Evolutionary conservation across 2,113 vertebrate species (phyloP), one percentile per base, ranked within the genome.

Genomic region (Takifugu flavidus): DNA sequence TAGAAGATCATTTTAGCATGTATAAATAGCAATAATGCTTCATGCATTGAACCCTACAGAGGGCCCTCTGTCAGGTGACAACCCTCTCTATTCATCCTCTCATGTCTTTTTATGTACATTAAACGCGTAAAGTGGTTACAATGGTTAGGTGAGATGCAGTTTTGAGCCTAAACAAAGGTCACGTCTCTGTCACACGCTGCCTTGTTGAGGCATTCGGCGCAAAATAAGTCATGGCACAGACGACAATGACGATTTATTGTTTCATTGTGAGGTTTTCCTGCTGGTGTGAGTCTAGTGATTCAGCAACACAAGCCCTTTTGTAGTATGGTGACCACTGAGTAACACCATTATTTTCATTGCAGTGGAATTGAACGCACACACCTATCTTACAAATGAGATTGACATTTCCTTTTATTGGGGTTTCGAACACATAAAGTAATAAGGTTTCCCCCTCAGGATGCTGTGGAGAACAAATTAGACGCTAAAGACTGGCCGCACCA

Each of bases 381-480:
- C 29, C 29, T 31, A 4, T 31, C 6, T 31, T 31, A 29, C 6
- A 3, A 3, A 31, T 4, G 29, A 1, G 29, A 1, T 31, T 31
- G 5, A 6, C 4, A 1, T 31, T 31, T 31, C 6, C 8, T 34
- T 5, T 7, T 34, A 7, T 34, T 34, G 4, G 31, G 8, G 34
- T n/a, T 5, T 50, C 64, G 54, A 28, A 20, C 12, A 3, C 6
- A 25, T 50, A 6, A 25, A 47, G 25, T 31, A 13, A 28, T 7
- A 43, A 15, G 6, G 29, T 0, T 65, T 3, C 50, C 26, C 0
- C 28, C 74, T 29, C 65, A 89, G 88, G 88, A 99, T 87, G 93
- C 92, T 20, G 92, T 98, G 71, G 96, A 98, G 76, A 97, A 96
- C 84, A 98, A 96, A 80, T 84, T 99, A 69, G 94, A 98, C 75